phyloP scores from a whole-genome alignment of 2,113 vertebrate genomes.

The Rhodinocichla rosea region DNA sequence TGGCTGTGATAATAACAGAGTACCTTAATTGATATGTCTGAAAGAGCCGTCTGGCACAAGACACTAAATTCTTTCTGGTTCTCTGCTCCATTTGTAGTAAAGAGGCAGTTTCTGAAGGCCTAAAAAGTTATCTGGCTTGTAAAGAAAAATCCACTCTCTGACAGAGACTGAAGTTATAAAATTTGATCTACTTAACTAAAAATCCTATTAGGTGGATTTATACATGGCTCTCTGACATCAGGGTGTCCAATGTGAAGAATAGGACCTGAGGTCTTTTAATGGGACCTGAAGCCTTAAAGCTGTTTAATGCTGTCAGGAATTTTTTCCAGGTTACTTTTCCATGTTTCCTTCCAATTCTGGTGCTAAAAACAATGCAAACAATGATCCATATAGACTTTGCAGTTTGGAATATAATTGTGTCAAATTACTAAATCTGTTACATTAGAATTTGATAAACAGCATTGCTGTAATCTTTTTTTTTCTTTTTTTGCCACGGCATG shows the following conservation, averaged over 20 bases:
- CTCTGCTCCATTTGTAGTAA: background rate
- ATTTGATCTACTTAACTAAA: constrained; percentile 57
- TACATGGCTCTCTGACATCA: background rate
- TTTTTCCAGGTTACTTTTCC: background rate
- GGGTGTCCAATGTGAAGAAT: background rate
- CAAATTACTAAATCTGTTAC: background rate
- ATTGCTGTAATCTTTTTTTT: background rate
- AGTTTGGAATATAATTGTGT: background rate
- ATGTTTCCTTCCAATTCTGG: background rate
- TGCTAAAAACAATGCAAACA: background rate
- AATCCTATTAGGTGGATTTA: constrained; percentile 61
- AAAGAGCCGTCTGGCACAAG: background rate
- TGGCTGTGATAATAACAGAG: background rate
- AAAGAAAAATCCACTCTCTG: constrained; percentile 23
- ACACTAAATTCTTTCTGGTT: background rate
- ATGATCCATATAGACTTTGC: background rate
- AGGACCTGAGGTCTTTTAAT: constrained; percentile 5
- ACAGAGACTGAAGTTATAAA: constrained; percentile 1
- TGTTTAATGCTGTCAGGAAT: background rate
- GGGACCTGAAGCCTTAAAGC: background rate
- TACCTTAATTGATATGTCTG: background rate
- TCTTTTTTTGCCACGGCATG: background rate
- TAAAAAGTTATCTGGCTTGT: constrained; percentile 11
- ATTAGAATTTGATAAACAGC: background rate
- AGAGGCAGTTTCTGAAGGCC: background rate